Base-by-base conservation (phyloP, 1,140 invertebrate genomes). In the Manduca sexta region DNA sequence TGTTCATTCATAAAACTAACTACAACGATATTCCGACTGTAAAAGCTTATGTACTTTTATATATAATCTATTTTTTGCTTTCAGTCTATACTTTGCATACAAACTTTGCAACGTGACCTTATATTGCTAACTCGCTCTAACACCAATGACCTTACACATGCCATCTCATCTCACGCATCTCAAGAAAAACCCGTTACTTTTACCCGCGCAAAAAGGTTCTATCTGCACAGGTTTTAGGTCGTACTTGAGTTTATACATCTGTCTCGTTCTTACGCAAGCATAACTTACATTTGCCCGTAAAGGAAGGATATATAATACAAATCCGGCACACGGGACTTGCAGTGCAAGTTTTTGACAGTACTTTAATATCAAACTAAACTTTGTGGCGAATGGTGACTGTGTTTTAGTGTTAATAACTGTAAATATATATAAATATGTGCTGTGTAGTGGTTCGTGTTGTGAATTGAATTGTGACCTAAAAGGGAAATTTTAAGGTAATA, bases 131-230 rank as follows among this genome's bases (percentile, higher is more conserved):
- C 77, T 64, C 67, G 45, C 15, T 84, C 60, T 46, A 56, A 55
- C 72, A 38, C n/a, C 31, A 15, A 17, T 62, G 59, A 65, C 64
- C 60, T 58, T 39, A 31, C 51, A 62, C 59, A 37, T 38, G 48
- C 46, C 41, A 46, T 80, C 69, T 80, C 80, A 63, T 18, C 61
- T 80, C 72, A 77, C 69, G 71, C 71, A 83, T 81, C 79, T 84
- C 59, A 81, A 81, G 78, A 75, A 74, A 71, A 59, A 64, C 69
- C 81, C 81, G 81, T 84, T 84, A 84, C 81, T 84, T 84, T 84
- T 83, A 79, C 76, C 70, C 60, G 66, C 78, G 79, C 79, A 78
- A 84, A 83, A 84, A 84, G 79, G 74, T 69, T 67, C 55, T 80
- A 84, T 83, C 81, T 83, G 77, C 74, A 52, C 62, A 57, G 54